A percentile compares a stretch with the other conserved stretches of the same genome.
phyloP scores from a whole-genome alignment of 2,888 invertebrate genomes.

The Acanthosepion lycidas region DNA sequence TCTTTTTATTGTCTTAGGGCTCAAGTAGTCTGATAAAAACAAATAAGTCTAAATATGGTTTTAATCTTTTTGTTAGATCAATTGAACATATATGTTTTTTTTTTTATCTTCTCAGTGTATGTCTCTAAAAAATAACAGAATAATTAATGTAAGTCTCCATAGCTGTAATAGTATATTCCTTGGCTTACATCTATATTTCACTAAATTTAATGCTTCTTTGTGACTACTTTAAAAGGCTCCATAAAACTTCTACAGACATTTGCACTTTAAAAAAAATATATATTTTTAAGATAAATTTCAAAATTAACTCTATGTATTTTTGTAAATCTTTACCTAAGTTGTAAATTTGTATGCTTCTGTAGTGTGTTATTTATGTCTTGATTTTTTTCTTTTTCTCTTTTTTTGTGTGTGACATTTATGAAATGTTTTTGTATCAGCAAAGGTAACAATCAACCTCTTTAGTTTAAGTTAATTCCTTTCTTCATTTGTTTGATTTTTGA shows the following conservation, averaged over 20 bases:
- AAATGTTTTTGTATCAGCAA: neutral
- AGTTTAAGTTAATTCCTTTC: neutral
- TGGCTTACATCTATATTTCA: neutral
- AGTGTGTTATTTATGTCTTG: neutral
- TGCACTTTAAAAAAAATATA: neutral
- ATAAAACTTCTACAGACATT: neutral
- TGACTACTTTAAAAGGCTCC: conserved; percentile 33
- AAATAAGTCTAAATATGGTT: neutral
- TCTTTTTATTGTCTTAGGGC: neutral
- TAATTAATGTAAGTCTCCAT: conserved; percentile 33
- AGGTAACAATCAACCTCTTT: neutral
- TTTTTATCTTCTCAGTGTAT: neutral
- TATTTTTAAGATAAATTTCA: neutral
- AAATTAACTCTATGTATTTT: neutral
- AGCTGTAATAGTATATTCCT: conserved; percentile 23
- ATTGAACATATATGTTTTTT: neutral
- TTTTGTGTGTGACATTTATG: neutral
- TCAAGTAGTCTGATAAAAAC: conserved; percentile 33
- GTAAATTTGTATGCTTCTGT: neutral
- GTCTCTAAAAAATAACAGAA: conserved; percentile 17
- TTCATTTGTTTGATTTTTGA: neutral
- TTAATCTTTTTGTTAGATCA: neutral
- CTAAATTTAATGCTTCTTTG: neutral
- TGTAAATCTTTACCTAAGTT: neutral
- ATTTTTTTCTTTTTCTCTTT: neutral